These are phyloP conservation scores for Heterodera carotae DNA, from an alignment of 1,140 invertebrate genomes.

Conservation along the genomic window DNA sequence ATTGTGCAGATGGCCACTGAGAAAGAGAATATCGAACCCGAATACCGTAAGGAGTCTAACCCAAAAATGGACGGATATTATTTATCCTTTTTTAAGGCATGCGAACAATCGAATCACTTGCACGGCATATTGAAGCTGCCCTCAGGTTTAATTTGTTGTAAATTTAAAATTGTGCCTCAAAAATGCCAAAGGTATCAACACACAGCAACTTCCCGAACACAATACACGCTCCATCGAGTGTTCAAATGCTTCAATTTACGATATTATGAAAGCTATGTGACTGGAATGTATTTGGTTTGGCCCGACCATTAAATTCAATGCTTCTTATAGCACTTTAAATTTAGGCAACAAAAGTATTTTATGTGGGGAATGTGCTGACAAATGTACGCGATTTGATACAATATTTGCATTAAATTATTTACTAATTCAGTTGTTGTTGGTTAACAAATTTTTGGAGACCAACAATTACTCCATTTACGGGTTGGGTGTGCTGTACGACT, in stretches of 20 bases:
- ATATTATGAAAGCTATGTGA: constrained; percentile 64
- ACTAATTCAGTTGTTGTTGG: constrained; percentile 65
- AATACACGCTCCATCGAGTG: constrained; percentile 65
- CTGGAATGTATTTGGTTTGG: constrained; percentile 60
- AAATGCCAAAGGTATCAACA: constrained; percentile 58
- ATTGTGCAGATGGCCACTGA: constrained; percentile 66
- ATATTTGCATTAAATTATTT: not conserved
- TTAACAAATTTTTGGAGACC: constrained; percentile 69
- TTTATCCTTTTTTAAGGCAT: constrained; percentile 26
- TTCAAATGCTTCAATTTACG: constrained; percentile 66
- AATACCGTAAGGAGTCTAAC: constrained; percentile 60
- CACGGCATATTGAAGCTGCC: constrained; percentile 64
- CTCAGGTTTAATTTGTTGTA: constrained; percentile 40
- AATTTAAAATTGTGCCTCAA: not conserved
- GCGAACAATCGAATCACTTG: constrained; percentile 63
- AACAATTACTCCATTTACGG: constrained; percentile 67
- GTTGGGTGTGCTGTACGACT: constrained; percentile 59
- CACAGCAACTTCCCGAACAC: constrained; percentile 63
- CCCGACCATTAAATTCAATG: not conserved
- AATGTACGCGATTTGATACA: constrained; percentile 28
- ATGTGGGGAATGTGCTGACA: constrained; percentile 68
- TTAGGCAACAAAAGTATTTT: constrained; percentile 68
- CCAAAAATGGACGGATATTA: not conserved
- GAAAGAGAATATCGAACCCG: constrained; percentile 65
- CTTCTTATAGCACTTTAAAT: constrained; percentile 53